Evolutionary conservation across 2,113 vertebrate genomes (phyloP).

Genomic region (Pyrgilauda ruficollis): DNA sequence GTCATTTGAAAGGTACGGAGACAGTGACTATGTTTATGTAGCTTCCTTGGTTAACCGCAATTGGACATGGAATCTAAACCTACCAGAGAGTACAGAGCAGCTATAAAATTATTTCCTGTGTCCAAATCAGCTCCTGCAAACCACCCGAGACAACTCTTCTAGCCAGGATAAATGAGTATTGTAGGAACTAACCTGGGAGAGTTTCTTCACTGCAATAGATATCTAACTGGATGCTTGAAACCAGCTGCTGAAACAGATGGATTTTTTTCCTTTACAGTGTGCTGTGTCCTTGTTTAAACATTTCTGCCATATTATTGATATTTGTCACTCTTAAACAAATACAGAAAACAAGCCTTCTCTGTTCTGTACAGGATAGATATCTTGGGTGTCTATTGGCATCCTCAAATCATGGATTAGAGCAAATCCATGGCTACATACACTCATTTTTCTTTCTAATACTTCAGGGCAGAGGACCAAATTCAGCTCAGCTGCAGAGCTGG

Average conservation of each 20-base stretch:
- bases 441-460: slow-evolving; percentile 51
- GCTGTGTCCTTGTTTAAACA: slow-evolving; percentile 19
- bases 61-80: neutral
- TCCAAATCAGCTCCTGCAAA: neutral
- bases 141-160: neutral
- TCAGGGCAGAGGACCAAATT: slow-evolving; percentile 53
- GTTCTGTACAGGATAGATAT: neutral
- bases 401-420: neutral
- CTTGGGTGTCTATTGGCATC: neutral
- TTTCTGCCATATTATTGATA: slow-evolving; percentile 27
- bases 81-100: neutral
- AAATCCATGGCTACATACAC: neutral
- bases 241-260: slow-evolving; percentile 20
- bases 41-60: neutral
- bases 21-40: neutral
- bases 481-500: slow-evolving; percentile 48
- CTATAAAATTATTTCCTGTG: neutral
- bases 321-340: slow-evolving; percentile 8
- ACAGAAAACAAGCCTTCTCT: neutral
- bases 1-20: neutral
- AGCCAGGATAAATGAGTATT: neutral
- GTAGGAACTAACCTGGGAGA: neutral
- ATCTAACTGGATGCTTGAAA: neutral
- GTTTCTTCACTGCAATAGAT: neutral
- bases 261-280: neutral